Evolutionary conservation across 2,888 invertebrate species (phyloP).

Genomic region (Ormyrus pomaceus): DNA sequence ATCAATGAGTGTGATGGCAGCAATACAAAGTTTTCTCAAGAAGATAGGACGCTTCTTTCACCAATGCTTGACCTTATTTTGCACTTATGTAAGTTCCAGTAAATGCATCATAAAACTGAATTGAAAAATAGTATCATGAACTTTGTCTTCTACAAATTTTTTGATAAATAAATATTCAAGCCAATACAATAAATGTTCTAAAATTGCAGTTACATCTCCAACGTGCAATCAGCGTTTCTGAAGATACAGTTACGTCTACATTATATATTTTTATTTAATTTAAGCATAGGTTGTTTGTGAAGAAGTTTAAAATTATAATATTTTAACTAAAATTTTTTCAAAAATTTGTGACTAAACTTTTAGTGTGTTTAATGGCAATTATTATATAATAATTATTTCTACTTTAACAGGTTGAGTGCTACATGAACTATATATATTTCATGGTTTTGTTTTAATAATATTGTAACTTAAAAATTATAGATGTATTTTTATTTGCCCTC

Average conservation of each 20-base stretch:
- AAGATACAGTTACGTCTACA: conserved; percentile 42
- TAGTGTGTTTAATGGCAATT: not conserved
- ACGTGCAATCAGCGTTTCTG: conserved; percentile 26
- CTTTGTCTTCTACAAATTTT: conserved; percentile 19
- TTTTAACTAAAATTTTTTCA: not conserved
- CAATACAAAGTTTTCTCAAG: conserved; percentile 58
- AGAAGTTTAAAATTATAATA: no score
- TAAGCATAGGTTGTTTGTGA: not conserved
- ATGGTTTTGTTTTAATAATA: no score
- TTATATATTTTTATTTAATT: conserved; percentile 9
- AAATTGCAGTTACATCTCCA: conserved; percentile 47
- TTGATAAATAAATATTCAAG: conserved; percentile 1
- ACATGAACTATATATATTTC: no score
- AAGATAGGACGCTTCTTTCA: conserved; percentile 64
- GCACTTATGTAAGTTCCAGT: conserved; percentile 68
- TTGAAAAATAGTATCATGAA: conserved; percentile 26
- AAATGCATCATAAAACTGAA: conserved; percentile 46
- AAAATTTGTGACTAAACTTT: conserved; percentile 22
- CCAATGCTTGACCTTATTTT: conserved; percentile 64
- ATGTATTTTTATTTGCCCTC: no score
- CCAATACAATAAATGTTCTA: conserved; percentile 30
- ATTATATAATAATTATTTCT: not conserved
- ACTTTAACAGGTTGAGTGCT: no score
- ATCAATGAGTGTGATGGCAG: conserved; percentile 54
- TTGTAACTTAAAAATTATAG: no score